Evolutionary conservation across 2,797 vertebrate species (phyloP), one percentile per base, ranked within the genome.

Genomic region (Amniataba percoides): DNA sequence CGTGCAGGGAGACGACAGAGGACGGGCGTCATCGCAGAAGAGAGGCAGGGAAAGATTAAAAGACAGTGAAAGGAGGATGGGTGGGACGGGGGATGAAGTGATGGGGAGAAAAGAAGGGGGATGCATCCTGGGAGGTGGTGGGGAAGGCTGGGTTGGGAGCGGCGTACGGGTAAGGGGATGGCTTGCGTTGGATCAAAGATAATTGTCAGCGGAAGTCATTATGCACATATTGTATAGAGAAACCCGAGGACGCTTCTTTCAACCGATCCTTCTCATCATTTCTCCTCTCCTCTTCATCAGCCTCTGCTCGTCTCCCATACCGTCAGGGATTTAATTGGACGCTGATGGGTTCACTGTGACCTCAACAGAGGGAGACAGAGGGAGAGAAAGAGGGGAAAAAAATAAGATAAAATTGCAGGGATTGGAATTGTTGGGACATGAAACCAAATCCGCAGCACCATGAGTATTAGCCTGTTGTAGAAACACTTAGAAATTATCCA

Each of bases 141-240:
- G 68, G 11, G 42, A 4, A 16, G 42, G 15, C 2, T 13, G 18
- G 72, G 27, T 57, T 62, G 74, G 34, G 53, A 55, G 60, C 57
- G 64, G 66, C 27, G 27, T 31, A 40, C 62, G 45, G 59, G 46
- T 21, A 16, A 43, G 27, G 70, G 59, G 72, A 23, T 57, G 65
- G 74, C 71, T 76, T 51, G 43, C 43, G 9, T 70, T 68, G 77
- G 88, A 92, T 94, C 92, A 92, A 88, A 93, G 87, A 89, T 92
- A 94, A 92, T 93, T 93, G 92, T 92, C 88, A 91, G 84, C 39
- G 66, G 85, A 83, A 89, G 85, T 89, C 87, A 89, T 91, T 88
- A 90, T 85, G 82, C 88, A 83, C 77, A 89, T 88, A 87, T 87
- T 84, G 85, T 83, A 82, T 48, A 68, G 77, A 84, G 74, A 82